A percentile compares a stretch with the other conserved stretches of the same genome.
phyloP scores from a whole-genome alignment of 53 echinoderm and acorn worm species.

The Crossaster papposus region DNA sequence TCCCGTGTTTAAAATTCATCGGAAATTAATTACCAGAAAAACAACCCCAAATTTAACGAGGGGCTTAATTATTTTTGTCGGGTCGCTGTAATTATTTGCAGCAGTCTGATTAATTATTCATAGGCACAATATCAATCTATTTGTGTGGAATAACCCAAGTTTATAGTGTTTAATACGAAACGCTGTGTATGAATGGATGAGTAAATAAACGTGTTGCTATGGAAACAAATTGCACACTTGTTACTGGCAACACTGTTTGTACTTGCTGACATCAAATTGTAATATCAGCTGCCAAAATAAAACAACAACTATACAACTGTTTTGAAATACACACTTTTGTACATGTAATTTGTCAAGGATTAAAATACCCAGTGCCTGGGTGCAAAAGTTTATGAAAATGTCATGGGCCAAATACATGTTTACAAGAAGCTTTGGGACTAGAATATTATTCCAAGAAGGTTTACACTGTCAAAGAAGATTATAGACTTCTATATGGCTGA shows the following conservation, averaged over 20 bases:
- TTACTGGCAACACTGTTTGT: neutral
- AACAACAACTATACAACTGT: no score
- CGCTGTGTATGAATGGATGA: neutral
- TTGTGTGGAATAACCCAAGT: neutral
- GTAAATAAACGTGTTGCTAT: neutral
- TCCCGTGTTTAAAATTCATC: neutral
- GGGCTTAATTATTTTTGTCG: slow-evolving; percentile 10
- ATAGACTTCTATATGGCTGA: no score
- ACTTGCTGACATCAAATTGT: neutral
- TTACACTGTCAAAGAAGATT: no score
- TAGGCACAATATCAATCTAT: neutral
- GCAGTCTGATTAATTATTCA: neutral
- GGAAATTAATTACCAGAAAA: neutral
- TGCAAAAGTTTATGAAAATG: no score
- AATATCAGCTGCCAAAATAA: neutral
- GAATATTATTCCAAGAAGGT: no score
- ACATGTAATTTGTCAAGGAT: no score
- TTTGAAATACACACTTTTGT: no score
- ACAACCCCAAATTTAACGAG: no score
- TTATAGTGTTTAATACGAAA: neutral
- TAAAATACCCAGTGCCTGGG: no score
- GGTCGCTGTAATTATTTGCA: neutral
- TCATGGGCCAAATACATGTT: no score
- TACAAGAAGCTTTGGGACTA: no score
- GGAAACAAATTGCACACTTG: neutral